Percentiles rank a stretch among this genome's conserved stretches.
Evolutionary conservation across 2,797 vertebrate species (phyloP).

Genomic region (Argya squamiceps): DNA sequence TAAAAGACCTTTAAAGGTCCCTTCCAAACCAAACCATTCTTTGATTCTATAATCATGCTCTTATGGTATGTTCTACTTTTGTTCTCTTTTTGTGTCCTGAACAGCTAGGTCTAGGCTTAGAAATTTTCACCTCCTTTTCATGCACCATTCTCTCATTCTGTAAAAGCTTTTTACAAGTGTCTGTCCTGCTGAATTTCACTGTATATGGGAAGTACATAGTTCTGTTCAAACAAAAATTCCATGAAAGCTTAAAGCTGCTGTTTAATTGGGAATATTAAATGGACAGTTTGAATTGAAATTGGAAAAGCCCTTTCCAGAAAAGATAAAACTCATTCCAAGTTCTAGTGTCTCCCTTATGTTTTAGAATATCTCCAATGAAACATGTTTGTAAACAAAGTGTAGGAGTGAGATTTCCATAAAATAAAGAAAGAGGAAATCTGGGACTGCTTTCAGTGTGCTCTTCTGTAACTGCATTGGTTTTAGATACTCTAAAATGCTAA

Average conservation of each 20-base stretch:
- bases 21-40: not conserved
- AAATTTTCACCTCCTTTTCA: not conserved
- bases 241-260: not conserved
- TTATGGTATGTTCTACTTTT: not conserved
- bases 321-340: not conserved
- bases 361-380: not conserved
- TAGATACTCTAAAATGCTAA: not conserved
- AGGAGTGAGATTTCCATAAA: not conserved
- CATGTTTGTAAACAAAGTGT: not conserved
- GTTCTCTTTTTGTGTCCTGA: not conserved
- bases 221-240: not conserved
- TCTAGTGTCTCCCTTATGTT: not conserved
- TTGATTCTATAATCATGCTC: not conserved
- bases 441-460: not conserved
- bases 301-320: not conserved
- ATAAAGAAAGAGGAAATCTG: not conserved
- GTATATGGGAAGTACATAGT: not conserved
- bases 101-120: not conserved
- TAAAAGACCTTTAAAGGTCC: not conserved
- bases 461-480: not conserved
- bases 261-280: not conserved
- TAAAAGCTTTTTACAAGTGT: not conserved
- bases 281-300: not conserved
- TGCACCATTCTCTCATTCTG: not conserved
- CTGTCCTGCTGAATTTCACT: not conserved